phyloP scores from a whole-genome alignment of 2,888 invertebrate genomes.

The Tinea pellionella region DNA sequence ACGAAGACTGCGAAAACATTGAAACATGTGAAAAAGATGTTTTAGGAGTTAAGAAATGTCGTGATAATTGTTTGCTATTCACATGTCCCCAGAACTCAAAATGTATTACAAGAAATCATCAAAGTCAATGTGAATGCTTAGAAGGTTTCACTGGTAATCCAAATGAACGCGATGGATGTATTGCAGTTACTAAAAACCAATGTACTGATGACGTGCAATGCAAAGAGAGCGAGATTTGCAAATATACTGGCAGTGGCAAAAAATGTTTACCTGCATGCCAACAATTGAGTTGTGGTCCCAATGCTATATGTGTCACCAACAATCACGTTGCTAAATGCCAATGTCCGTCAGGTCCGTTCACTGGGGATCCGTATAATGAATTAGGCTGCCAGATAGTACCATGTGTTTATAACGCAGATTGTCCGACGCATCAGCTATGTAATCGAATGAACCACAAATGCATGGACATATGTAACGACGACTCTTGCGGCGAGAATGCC shows the following conservation, averaged over 20 bases:
- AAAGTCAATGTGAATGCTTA: constrained; percentile 85
- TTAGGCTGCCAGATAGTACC: constrained; percentile 84
- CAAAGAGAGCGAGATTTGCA: constrained; percentile 83
- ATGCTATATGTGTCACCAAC: constrained; percentile 88
- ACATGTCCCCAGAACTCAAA: constrained; percentile 87
- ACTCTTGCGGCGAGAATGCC: constrained; percentile 87
- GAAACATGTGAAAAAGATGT: constrained; percentile 86
- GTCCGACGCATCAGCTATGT: constrained; percentile 82
- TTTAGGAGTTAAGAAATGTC: constrained; percentile 86
- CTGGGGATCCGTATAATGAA: constrained; percentile 86
- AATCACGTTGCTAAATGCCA: constrained; percentile 92
- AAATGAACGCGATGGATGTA: constrained; percentile 89
- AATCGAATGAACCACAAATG: constrained; percentile 86
- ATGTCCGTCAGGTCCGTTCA: constrained; percentile 88
- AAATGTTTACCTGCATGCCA: constrained; percentile 85
- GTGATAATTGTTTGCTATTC: constrained; percentile 80
- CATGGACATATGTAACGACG: constrained; percentile 82
- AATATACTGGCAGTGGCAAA: constrained; percentile 68
- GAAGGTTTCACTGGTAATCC: constrained; percentile 89
- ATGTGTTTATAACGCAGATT: constrained; percentile 88
- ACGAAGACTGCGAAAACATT: constrained; percentile 76
- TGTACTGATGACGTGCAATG: constrained; percentile 86
- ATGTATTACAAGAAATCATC: constrained; percentile 79
- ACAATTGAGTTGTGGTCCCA: constrained; percentile 82
- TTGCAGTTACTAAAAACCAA: constrained; percentile 76